Base-by-base conservation (phyloP, 37 sponge, comb jelly and placozoan genomes). In the Crambe crambe region DNA sequence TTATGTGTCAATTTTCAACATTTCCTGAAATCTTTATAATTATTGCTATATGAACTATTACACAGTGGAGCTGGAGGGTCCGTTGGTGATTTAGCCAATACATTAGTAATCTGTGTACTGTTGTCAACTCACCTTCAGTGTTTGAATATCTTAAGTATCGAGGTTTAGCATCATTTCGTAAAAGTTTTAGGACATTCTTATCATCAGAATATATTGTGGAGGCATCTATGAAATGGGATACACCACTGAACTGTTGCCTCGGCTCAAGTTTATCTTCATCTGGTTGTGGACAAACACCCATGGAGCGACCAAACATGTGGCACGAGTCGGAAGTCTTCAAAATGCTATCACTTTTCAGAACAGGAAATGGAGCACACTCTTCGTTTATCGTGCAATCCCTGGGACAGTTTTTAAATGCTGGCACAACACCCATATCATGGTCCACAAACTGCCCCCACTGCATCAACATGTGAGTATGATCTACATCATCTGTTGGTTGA, bases 391-490 rank as follows among this genome's bases (percentile, higher is more conserved):
- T 43, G 56, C 88, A 87, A 0, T 32, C 44, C 6, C 25, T 5
- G 74, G 12, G 37, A 47, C 51, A 47, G 3, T 35, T 79, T 12
- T 42, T 61, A 20, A 75, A 37, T 35, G 62, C 78, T 4, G 88
- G 90, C 2, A 71, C 10, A 32, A 89, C 56, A 29, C 58, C 80
- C 0, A 86, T 29, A 72, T 98, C 98, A 72, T 98, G 98, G 37
- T 98, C 98, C 27, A 95, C 39, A 60, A 95, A 95, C 79, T 98
- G 98, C 2, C 90, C 92, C n/a, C n/a, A n/a, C n/a, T n/a, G n/a
- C n/a, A n/a, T n/a, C n/a, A 95, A 70, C 78, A 98, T 81, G 71
- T 91, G 92, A 29, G 92, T 86, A 56, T 76, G 58, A 2, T 72
- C 32, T 21, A 27, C 73, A n/a, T 93, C 87, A 22, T 81, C 80